Evolutionary conservation across 2,113 vertebrate species (phyloP), one percentile per base, ranked within the genome.

Genomic region (Otolemur garnettii): DNA sequence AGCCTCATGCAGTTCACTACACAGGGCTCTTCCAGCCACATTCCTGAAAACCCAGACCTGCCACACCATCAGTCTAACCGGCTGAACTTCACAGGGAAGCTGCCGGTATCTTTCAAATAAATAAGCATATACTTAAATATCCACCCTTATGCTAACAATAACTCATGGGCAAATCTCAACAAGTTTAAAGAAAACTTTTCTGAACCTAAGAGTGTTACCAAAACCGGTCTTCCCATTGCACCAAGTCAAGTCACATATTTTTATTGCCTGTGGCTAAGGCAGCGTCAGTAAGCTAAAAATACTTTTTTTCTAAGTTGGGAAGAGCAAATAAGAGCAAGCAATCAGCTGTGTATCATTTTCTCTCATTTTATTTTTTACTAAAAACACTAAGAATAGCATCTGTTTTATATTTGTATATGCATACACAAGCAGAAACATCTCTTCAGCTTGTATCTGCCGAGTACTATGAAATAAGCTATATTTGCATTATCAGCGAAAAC

Each of bases 221-320:
- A 96, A 97, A 91, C 83, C 83, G 80, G 57, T 90, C 96, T 96
- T 95, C 60, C 50, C 64, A 88, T 80, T 85, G 35, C 96, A 90
- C 68, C 24, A 86, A 96, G 77, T 50, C 89, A 69, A 94, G 93
- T 22, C 91, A 93, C 62, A 60, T 97, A 95, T 59, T 96, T 94
- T 96, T 72, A 95, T 59, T 85, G 96, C 94, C 94, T 93, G 71
- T 82, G 77, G 95, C 82, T 86, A 86, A 86, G 21, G 83, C 30
- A 94, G 64, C 53, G 69, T 94, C 55, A 91, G 59, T 17, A 50
- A 71, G 87, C 93, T 95, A 97, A 98, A 97, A 97, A 97, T 96
- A 97, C 60, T 92, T 90, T 30, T 28, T n/a, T 96, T 95, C 93
- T 87, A 96, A 97, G 50, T 87, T 92, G 68, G 87, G 71, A 96